These are phyloP conservation scores for Bucorvus abyssinicus DNA, from an alignment of 2,797 vertebrate species.

Conservation along the genomic window DNA sequence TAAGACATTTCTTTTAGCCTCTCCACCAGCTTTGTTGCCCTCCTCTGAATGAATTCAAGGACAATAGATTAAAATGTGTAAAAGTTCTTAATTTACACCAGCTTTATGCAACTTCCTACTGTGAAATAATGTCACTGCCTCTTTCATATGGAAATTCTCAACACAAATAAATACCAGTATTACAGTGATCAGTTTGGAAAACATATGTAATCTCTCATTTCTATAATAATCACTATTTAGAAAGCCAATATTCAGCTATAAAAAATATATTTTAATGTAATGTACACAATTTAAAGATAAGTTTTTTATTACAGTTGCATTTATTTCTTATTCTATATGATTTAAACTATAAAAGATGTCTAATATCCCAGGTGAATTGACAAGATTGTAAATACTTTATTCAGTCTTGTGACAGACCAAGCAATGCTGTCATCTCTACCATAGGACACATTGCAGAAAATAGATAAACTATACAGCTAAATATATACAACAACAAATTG, in stretches of 20 bases:
- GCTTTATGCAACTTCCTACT: not conserved
- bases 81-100: not conserved
- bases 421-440: not conserved
- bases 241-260: not conserved
- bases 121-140: not conserved
- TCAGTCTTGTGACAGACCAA: not conserved
- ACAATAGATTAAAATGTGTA: not conserved
- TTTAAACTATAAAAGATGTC: not conserved
- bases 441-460: not conserved
- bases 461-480: not conserved
- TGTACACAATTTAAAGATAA: not conserved
- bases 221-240: not conserved
- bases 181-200: not conserved
- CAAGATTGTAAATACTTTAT: not conserved
- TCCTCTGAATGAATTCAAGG: not conserved
- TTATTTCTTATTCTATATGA: not conserved
- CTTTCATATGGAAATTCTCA: not conserved
- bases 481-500: not conserved
- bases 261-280: not conserved
- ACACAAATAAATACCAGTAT: not conserved
- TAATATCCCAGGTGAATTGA: not conserved
- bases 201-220: not conserved
- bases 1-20: too few relatives aligned
- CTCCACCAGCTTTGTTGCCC: not conserved
- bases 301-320: accelerated